Percentiles rank a stretch among this genome's conserved stretches.
Evolutionary conservation across 2,113 vertebrate genomes (phyloP).

Genomic region (Dendropsophus ebraccatus): DNA sequence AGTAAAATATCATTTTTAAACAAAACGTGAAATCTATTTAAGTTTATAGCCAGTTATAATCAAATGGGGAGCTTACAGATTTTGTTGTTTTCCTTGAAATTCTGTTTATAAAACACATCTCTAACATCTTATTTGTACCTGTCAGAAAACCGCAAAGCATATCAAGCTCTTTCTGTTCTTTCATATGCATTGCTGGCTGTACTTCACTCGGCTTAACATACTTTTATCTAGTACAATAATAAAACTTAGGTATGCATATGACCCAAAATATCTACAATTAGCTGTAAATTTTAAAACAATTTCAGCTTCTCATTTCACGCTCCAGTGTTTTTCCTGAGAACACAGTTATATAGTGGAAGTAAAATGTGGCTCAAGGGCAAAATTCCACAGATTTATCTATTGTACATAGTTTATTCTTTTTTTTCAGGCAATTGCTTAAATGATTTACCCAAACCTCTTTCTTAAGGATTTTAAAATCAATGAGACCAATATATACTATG

Average conservation of each 20-base stretch:
- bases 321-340: slow-evolving; percentile 25
- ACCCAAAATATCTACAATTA: slow-evolving; percentile 44
- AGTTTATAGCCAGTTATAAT: too few species aligned
- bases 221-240: slow-evolving; percentile 3
- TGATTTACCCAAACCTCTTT: background rate
- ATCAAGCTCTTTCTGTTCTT: background rate
- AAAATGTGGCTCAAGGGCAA: slow-evolving; percentile 42
- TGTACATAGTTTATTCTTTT: background rate
- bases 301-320: slow-evolving; percentile 42
- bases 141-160: background rate
- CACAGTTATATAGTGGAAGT: slow-evolving; percentile 9
- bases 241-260: slow-evolving; percentile 9
- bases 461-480: background rate
- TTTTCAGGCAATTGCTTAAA: slow-evolving; percentile 13
- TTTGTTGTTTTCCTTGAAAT: background rate
- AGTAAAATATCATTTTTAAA: too few species aligned
- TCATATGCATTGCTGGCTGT: background rate
- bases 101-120: background rate
- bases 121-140: slow-evolving; percentile 9
- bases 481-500: background rate
- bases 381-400: slow-evolving; percentile 23
- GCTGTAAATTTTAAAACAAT: slow-evolving; percentile 45
- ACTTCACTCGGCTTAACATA: background rate
- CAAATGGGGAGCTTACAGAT: too few species aligned
- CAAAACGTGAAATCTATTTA: too few species aligned